Percentiles rank a stretch among this genome's conserved stretches.
These are phyloP conservation scores for Formicarius rufipectus DNA, from an alignment of 2,113 vertebrate species.

Conservation along the genomic window DNA sequence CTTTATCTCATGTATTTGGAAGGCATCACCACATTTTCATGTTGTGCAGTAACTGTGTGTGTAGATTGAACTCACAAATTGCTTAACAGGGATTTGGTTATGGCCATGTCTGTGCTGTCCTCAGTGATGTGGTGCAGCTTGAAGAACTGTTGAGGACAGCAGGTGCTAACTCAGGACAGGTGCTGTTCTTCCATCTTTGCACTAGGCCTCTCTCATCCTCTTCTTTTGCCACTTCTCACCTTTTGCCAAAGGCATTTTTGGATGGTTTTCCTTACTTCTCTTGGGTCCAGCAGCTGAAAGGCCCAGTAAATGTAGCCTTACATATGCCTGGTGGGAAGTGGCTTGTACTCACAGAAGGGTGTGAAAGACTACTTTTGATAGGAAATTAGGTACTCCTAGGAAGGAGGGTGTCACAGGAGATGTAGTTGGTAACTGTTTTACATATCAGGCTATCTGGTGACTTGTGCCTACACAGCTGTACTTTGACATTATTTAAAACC, in stretches of 20 bases:
- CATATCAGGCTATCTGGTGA: not conserved
- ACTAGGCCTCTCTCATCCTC: not conserved
- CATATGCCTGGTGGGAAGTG: not conserved
- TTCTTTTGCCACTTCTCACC: not conserved
- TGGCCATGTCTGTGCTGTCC: not conserved
- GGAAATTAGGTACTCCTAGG: not conserved
- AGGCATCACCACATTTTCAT: not conserved
- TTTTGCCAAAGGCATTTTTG: not conserved
- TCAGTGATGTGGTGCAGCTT: not conserved
- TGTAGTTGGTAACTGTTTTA: not conserved
- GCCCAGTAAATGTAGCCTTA: not conserved
- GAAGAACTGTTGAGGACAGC: not conserved
- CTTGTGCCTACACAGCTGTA: not conserved
- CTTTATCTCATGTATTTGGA: not conserved
- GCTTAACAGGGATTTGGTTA: accelerated
- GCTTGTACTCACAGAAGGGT: not conserved
- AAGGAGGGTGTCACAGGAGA: not conserved
- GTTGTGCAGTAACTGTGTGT: not conserved
- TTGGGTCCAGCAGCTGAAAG: not conserved
- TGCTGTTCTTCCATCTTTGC: not conserved
- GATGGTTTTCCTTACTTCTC: not conserved
- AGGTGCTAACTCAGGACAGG: not conserved
- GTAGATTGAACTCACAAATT: not conserved
- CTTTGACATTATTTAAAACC: not conserved
- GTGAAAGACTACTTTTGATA: not conserved